A percentile compares a stretch with the other conserved stretches of the same genome.
Conservation (phyloP, 2,797 vertebrate species). For the Lepus oiostolus region DNA sequence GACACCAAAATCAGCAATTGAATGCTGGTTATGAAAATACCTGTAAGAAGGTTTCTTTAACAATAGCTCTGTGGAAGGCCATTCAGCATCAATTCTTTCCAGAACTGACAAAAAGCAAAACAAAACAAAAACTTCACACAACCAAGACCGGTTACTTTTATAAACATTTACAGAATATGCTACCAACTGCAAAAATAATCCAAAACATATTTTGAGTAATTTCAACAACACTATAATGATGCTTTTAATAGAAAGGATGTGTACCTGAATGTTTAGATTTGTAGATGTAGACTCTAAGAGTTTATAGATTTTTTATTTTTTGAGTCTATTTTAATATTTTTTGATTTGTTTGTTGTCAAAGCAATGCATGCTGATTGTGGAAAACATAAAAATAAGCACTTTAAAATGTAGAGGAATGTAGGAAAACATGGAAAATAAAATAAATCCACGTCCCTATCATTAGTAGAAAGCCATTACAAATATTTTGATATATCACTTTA, state of each 20-base stretch:
- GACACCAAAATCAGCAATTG: too few relatives aligned
- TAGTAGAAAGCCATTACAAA: neutral
- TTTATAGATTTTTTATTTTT: neutral
- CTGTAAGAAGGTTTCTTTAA: neutral
- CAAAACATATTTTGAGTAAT: neutral
- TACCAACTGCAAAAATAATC: neutral
- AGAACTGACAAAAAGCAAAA: neutral
- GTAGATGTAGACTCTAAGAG: neutral
- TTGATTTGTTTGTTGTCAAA: neutral
- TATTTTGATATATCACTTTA: neutral
- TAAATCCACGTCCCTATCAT: neutral
- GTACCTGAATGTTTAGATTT: neutral
- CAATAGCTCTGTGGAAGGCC: neutral
- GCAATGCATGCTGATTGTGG: neutral
- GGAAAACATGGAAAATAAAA: conserved; percentile 15
- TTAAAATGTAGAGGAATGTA: neutral
- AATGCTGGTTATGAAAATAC: neutral
- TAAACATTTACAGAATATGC: neutral
- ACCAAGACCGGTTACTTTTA: neutral
- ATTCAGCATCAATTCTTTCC: neutral
- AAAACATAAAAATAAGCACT: neutral
- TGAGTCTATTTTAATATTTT: neutral
- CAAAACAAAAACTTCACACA: neutral
- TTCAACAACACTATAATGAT: neutral
- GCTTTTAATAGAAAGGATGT: neutral